Percentiles rank a stretch among this genome's conserved stretches.
phyloP scores from a whole-genome alignment of 2,113 vertebrate species.

The Phodopus roborovskii region DNA sequence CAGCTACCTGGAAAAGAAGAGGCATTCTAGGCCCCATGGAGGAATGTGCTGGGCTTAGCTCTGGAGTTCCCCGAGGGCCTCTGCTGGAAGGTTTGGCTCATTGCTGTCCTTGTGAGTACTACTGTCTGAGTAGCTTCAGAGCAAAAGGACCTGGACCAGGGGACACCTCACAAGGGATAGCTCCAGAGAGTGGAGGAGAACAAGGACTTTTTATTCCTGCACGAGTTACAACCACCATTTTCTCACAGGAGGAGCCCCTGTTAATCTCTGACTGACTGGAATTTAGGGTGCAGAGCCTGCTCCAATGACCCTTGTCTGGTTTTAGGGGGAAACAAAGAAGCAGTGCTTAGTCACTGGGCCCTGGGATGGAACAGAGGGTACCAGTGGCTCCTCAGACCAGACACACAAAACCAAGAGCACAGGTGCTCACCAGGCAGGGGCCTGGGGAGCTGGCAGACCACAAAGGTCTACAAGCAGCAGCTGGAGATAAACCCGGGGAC shows the following conservation, averaged over 20 bases:
- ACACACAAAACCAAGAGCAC: not conserved
- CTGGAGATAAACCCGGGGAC: fast-evolving
- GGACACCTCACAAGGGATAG: not conserved
- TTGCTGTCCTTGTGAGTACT: not conserved
- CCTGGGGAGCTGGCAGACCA: not conserved
- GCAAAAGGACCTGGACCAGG: not conserved
- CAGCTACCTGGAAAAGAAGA: constrained; percentile 91
- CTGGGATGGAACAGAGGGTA: not conserved
- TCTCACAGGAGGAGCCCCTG: not conserved
- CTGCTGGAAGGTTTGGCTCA: not conserved
- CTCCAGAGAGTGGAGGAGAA: constrained; percentile 35
- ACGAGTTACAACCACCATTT: not conserved
- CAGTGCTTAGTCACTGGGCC: not conserved
- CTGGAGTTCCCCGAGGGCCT: not conserved
- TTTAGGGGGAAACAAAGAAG: not conserved
- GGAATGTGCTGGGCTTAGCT: not conserved
- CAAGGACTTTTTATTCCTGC: not conserved
- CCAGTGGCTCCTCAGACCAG: not conserved
- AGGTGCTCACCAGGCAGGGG: not conserved
- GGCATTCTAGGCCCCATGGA: not conserved
- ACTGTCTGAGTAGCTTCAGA: not conserved
- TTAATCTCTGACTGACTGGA: not conserved
- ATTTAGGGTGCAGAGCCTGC: constrained; percentile 29
- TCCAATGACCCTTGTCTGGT: not conserved
- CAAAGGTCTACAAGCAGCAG: not conserved